Base-by-base conservation (phyloP, 2,797 vertebrate genomes). In the Leptoclinus maculatus region DNA sequence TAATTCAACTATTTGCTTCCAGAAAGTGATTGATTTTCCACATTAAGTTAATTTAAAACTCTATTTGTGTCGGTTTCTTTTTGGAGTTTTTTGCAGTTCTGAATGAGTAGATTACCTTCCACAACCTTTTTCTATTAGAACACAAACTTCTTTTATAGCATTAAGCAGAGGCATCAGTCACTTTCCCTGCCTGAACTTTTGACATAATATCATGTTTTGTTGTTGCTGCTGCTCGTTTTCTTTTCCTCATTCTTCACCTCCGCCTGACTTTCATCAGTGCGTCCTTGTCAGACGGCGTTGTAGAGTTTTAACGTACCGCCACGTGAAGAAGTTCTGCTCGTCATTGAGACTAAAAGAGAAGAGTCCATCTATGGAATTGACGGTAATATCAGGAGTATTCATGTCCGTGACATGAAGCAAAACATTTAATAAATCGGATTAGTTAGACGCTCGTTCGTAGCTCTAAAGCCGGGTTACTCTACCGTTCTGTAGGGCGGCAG, bases 91-190 rank as follows among this genome's bases (percentile, higher is more conserved):
- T 34, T 43, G 25, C 23, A 14, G 43, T 66, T 62, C 23, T 49
- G 38, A 29, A 14, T 45, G 45, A 51, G 38, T 70, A 75, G 47
- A n/a, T 62, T 23, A 1, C 5, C 38, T 34, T 12, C 45, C 36
- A 47, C 58, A 17, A 25, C 23, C n/a, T 8, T 43, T 69, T 66
- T 49, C 23, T 66, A n/a, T 70, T 78, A 45, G 38, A 45, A 43
- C 19, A 7, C 21, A 51, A 4, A 41, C 62, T 49, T 3, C 3
- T 17, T 1, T 43, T 49, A 29, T 8, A 63, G 67, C 75, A 66
- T 79, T 56, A 82, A 53, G 63, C 38, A 78, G 80, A 79, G 59
- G 58, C 53, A 45, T 23, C 68, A 2, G 80, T 85, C 84, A 83
- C 83, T 87, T 75, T 39, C n/a, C 51, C 67, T 34, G 32, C 65